Conservation (phyloP, 2,113 vertebrate genomes). For the Istiophorus platypterus region DNA sequence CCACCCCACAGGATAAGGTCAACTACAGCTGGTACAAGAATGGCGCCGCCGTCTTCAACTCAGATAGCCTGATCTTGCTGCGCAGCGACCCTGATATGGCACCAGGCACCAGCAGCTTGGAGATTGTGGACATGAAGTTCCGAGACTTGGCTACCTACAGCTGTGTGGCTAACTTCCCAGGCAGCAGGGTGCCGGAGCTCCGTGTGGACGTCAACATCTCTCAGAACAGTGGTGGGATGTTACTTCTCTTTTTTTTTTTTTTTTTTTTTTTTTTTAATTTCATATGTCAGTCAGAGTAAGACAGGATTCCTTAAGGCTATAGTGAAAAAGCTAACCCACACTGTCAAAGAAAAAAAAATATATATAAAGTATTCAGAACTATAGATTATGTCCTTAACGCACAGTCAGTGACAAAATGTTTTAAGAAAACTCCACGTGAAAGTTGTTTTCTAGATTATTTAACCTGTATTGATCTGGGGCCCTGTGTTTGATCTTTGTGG, state of each 20-base stretch:
- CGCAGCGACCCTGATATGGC: constrained; percentile 95
- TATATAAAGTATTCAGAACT: no score
- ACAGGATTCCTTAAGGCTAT: not conserved
- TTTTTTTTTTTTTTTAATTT: no score
- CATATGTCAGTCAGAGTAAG: not conserved
- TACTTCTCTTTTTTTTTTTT: not conserved
- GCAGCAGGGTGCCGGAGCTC: constrained; percentile 90
- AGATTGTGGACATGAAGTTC: constrained; percentile 97
- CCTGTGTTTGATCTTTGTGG: no score
- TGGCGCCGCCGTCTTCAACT: constrained; percentile 86
- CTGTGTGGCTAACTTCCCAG: constrained; percentile 92
- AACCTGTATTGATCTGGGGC: no score
- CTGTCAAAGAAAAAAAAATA: not conserved
- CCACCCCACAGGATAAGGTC: constrained; percentile 97
- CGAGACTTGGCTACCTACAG: constrained; percentile 96
- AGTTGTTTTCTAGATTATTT: no score
- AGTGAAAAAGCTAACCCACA: not conserved
- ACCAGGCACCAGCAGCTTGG: constrained; percentile 94
- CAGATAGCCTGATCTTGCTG: constrained; percentile 91
- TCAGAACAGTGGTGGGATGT: constrained; percentile 92
- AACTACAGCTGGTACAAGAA: constrained; percentile 99
- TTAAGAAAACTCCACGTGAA: no score
- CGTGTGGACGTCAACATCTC: constrained; percentile 97
- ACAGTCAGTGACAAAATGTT: no score
- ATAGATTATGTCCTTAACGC: no score